Evolutionary conservation across 2,797 vertebrate genomes (phyloP).

Genomic region (Ceryle rudis): DNA sequence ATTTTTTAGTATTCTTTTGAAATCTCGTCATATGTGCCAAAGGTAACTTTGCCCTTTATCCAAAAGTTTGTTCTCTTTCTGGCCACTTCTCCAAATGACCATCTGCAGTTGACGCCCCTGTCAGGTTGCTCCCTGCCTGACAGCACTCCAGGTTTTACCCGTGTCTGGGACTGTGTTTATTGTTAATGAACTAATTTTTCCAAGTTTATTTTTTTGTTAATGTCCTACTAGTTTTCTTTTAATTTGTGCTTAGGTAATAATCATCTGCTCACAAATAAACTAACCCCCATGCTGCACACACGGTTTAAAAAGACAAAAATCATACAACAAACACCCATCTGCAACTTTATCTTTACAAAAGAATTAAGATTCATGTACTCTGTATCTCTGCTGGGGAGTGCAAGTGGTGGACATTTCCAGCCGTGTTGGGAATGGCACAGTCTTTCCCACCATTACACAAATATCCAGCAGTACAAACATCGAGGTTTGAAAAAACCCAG

Average conservation of each 20-base stretch:
- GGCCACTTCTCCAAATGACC: neutral
- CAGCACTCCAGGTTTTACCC: neutral
- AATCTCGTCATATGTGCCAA: neutral
- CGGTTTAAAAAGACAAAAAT: neutral
- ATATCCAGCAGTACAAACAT: neutral
- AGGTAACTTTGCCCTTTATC: neutral
- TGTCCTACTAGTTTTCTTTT: neutral
- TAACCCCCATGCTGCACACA: neutral
- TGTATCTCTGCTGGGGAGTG: neutral
- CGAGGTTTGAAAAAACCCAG: neutral
- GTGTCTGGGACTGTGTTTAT: neutral
- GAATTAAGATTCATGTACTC: accelerated
- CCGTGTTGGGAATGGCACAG: neutral
- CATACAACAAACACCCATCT: neutral
- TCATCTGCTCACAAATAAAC: neutral
- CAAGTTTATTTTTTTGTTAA: neutral
- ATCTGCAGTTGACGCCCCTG: neutral
- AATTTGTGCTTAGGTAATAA: neutral
- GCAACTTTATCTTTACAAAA: neutral
- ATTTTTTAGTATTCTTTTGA: neutral
- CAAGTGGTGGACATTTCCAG: neutral
- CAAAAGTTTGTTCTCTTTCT: neutral
- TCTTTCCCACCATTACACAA: neutral
- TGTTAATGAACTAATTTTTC: neutral
- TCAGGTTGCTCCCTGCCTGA: neutral